Conservation (phyloP, 2,888 invertebrate genomes). For the Ptychoptera albimana region DNA sequence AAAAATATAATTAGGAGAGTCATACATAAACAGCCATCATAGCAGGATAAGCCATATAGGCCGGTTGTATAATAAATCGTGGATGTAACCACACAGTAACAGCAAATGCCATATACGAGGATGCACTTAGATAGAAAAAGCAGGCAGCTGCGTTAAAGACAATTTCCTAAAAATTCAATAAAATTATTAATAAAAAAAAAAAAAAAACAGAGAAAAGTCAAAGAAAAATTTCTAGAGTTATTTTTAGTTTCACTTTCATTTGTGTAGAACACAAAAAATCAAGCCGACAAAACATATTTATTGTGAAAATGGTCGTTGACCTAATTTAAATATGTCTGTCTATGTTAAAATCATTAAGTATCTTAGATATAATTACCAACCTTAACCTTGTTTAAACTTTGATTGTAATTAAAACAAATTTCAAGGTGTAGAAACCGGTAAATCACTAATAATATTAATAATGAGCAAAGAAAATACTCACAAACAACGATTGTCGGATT, state of each 20-base stretch:
- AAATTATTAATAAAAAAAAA: too few species aligned
- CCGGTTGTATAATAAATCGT: constrained; percentile 49
- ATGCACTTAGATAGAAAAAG: constrained; percentile 60
- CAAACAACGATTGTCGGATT: constrained; percentile 67
- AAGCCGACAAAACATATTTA: background rate
- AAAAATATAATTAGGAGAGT: too few species aligned
- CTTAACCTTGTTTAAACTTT: too few species aligned
- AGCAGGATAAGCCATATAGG: constrained; percentile 75
- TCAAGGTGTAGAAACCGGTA: too few species aligned
- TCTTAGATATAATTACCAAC: too few species aligned
- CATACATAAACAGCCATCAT: constrained; percentile 79
- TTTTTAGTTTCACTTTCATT: too few species aligned
- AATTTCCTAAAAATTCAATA: constrained; percentile 45
- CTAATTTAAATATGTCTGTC: too few species aligned
- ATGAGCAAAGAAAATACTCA: constrained; percentile 41
- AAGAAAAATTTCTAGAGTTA: too few species aligned
- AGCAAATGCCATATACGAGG: constrained; percentile 64
- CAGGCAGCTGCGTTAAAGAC: constrained; percentile 63
- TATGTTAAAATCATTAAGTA: too few species aligned
- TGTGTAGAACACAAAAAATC: background rate
- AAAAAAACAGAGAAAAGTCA: too few species aligned
- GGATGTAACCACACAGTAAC: constrained; percentile 64
- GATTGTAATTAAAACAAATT: too few species aligned
- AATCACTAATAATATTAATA: constrained; percentile 1
- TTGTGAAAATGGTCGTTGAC: background rate